Evolutionary conservation across 2,888 invertebrate species (phyloP).

Genomic region (Xanthorhoe spadicearia): DNA sequence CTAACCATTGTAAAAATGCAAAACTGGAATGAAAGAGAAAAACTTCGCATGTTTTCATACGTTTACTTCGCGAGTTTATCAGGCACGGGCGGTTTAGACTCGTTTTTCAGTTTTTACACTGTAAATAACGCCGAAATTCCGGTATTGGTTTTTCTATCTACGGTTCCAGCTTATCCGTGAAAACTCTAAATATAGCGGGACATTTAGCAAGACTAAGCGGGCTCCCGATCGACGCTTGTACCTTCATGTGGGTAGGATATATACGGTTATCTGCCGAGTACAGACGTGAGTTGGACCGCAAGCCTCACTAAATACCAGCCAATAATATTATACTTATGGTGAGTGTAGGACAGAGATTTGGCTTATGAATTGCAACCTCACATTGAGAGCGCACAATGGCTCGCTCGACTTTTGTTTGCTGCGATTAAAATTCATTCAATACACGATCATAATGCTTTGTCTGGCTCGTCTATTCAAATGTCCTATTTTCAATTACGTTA

Average conservation of each 20-base stretch:
- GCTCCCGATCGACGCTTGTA: slow-evolving; percentile 51
- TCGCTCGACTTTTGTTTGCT: slow-evolving; percentile 57
- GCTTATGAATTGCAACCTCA: slow-evolving; percentile 67
- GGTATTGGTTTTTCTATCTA: slow-evolving; percentile 48
- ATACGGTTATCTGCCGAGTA: slow-evolving; percentile 67
- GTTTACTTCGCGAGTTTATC: slow-evolving; percentile 70
- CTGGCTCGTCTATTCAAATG: slow-evolving; percentile 51
- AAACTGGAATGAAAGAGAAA: slow-evolving; percentile 67
- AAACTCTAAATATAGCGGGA: slow-evolving; percentile 27
- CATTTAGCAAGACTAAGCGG: slow-evolving; percentile 56
- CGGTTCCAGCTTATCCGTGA: slow-evolving; percentile 40
- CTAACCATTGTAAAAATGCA: slow-evolving; percentile 64
- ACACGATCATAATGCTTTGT: slow-evolving; percentile 54
- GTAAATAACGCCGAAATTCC: slow-evolving; percentile 38
- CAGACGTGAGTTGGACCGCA: slow-evolving; percentile 70
- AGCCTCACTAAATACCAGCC: slow-evolving; percentile 69
- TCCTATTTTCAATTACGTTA: slow-evolving; percentile 48
- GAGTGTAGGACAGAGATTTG: slow-evolving; percentile 73
- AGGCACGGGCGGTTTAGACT: slow-evolving; percentile 51
- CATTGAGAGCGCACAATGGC: slow-evolving; percentile 67
- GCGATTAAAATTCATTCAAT: slow-evolving; percentile 65
- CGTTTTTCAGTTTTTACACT: slow-evolving; percentile 44
- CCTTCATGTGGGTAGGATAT: slow-evolving; percentile 55
- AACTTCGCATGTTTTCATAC: slow-evolving; percentile 68
- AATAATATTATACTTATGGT: slow-evolving; percentile 63